These are phyloP conservation scores for Furcula furcula DNA, from an alignment of 2,888 invertebrate species.

Conservation along the genomic window DNA sequence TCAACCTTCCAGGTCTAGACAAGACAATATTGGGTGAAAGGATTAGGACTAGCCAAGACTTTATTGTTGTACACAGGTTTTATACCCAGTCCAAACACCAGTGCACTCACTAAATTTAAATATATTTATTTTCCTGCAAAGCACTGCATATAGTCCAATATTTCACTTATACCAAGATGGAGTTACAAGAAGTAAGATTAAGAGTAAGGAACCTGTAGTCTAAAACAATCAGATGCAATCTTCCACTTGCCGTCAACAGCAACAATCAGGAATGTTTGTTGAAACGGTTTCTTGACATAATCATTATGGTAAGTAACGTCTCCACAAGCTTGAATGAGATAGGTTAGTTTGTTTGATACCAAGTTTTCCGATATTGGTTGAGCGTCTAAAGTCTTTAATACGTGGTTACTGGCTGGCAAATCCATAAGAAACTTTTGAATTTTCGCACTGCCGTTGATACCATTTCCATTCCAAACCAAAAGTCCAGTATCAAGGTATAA, in stretches of 20 bases:
- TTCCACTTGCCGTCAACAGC: constrained; percentile 96
- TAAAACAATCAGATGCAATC: constrained; percentile 93
- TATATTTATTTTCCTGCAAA: too few species aligned
- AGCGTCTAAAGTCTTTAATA: constrained; percentile 90
- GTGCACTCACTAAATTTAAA: too few species aligned
- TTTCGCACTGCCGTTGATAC: constrained; percentile 88
- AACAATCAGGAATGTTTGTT: constrained; percentile 93
- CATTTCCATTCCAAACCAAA: constrained; percentile 97
- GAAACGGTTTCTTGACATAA: constrained; percentile 84
- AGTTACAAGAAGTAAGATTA: too few species aligned
- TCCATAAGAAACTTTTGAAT: constrained; percentile 94
- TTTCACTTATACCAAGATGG: too few species aligned
- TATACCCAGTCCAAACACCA: too few species aligned
- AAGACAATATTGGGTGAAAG: too few species aligned
- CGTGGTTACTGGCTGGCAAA: constrained; percentile 91
- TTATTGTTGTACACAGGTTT: too few species aligned
- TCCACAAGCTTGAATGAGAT: constrained; percentile 92
- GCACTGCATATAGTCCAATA: too few species aligned
- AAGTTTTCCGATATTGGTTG: constrained; percentile 92
- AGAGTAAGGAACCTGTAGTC: constrained; percentile 86
- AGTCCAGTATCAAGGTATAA: constrained; percentile 92
- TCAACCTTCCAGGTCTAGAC: too few species aligned
- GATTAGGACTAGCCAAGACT: too few species aligned
- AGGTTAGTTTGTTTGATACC: constrained; percentile 89
- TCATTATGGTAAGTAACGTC: constrained; percentile 87